Evolutionary conservation across 2,113 vertebrate species (phyloP).

Genomic region (Ondatra zibethicus): DNA sequence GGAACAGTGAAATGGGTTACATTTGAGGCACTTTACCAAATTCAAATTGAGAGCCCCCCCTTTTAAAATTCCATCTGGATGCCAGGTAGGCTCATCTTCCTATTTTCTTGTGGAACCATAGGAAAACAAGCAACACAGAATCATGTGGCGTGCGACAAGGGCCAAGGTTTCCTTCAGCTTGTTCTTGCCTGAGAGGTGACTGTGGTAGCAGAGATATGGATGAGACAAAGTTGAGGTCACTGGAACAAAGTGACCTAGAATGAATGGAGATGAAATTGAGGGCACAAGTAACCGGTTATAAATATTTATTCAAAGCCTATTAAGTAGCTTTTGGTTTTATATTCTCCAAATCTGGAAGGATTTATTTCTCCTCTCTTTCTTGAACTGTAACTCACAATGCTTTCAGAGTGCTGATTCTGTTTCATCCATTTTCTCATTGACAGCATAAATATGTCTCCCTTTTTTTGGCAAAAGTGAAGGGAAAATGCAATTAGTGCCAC

Average conservation of each 20-base stretch:
- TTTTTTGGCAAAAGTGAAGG: slow-evolving; percentile 44
- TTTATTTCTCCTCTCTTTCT: not conserved
- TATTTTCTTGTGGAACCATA: not conserved
- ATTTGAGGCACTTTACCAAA: not conserved
- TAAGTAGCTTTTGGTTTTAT: slow-evolving; percentile 32
- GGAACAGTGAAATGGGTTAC: not conserved
- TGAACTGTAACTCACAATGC: not conserved
- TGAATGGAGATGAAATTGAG: not conserved
- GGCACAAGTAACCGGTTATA: not conserved
- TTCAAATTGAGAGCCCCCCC: not conserved
- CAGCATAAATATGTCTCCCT: not conserved
- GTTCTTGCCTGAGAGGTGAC: not conserved
- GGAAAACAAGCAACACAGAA: not conserved
- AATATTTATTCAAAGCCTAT: not conserved
- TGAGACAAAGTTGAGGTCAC: not conserved
- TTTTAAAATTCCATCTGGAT: not conserved
- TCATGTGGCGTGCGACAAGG: not conserved
- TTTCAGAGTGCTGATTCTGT: not conserved
- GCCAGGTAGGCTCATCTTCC: not conserved
- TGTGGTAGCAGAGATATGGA: not conserved
- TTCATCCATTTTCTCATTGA: not conserved
- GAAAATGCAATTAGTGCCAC: not conserved
- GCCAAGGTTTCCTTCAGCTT: not conserved
- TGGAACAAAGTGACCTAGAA: not conserved
- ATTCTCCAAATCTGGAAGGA: not conserved